Conservation (phyloP, 2,113 vertebrate species). For the Festucalex cinctus region DNA sequence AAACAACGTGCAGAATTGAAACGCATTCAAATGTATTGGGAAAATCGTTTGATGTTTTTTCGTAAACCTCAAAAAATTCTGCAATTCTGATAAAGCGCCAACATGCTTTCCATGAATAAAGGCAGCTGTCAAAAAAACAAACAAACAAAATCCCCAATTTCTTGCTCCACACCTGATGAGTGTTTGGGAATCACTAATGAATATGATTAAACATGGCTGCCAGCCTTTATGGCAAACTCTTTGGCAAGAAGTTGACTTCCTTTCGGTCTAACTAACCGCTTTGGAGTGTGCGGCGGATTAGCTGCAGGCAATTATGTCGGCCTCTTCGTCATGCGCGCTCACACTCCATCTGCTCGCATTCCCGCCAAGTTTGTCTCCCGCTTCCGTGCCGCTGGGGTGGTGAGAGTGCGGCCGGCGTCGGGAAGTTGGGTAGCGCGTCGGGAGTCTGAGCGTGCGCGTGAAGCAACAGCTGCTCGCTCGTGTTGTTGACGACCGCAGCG, state of each 20-base stretch:
- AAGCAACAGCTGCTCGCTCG: not conserved
- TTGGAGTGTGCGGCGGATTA: not conserved
- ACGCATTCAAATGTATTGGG: no score
- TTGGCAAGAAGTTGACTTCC: not conserved
- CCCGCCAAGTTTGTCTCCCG: not conserved
- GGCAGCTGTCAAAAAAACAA: no score
- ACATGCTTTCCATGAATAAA: no score
- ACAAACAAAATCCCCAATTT: no score
- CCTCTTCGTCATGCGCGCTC: not conserved
- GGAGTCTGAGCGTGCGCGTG: not conserved
- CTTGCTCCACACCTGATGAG: no score
- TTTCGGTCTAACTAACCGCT: not conserved
- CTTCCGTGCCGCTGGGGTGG: not conserved
- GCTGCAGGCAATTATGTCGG: slow-evolving; percentile 1
- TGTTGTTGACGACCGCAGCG: not conserved
- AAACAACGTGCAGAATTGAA: no score
- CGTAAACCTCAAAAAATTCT: no score
- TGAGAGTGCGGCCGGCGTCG: not conserved
- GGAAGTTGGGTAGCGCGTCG: not conserved
- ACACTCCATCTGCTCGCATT: slow-evolving; percentile 6
- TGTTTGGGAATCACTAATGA: no score
- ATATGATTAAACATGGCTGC: no score
- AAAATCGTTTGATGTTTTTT: no score
- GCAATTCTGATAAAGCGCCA: no score
- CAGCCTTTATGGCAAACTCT: not conserved